Evolutionary conservation across 2,113 vertebrate species (phyloP), one percentile per base, ranked within the genome.

Genomic region (Dicentrarchus labrax): DNA sequence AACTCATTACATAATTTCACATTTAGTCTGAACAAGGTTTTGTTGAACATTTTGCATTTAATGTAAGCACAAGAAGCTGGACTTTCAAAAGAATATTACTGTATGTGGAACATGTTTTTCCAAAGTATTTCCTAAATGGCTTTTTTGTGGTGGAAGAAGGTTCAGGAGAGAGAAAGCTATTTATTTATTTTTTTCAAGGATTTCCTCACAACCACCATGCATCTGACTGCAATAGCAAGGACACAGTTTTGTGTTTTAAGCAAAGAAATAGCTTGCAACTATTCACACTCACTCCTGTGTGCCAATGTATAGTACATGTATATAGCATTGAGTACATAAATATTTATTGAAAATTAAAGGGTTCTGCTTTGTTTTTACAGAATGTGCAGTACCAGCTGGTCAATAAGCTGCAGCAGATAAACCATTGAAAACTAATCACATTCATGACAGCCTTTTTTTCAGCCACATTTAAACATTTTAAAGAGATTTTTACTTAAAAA

Each of bases 341-440:
- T 99, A 98, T 99, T 99, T 98, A 98, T 98, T 98, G 91, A 96
- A 95, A 93, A 84, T 93, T 89, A 92, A 88, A 95, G 87, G 93
- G 90, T 91, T 94, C 87, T 88, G 92, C 94, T 94, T 94, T 82
- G 94, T 88, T 95, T 76, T 94, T 94, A 76, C 85, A 72, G 70
- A 94, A 91, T 93, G 91, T 93, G 85, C 90, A 92, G 86, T 53
- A 19, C 72, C 85, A 36, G 43, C 74, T 70, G 67, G 65, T 71
- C 83, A 69, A 69, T 30, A 73, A 45, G 68, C 80, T 80, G 89
- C 94, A 85, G 91, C 94, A 82, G 91, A 93, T 83, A 73, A 90
- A 94, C 82, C 91, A 89, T 87, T 62, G 39, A 78, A 75, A 67
- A 70, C 57, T 5, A 60, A 81, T 75, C 89, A 82, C 85, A 83